Evolutionary conservation across 2,888 invertebrate species (phyloP).

Genomic region (Nymphalis polychloros): DNA sequence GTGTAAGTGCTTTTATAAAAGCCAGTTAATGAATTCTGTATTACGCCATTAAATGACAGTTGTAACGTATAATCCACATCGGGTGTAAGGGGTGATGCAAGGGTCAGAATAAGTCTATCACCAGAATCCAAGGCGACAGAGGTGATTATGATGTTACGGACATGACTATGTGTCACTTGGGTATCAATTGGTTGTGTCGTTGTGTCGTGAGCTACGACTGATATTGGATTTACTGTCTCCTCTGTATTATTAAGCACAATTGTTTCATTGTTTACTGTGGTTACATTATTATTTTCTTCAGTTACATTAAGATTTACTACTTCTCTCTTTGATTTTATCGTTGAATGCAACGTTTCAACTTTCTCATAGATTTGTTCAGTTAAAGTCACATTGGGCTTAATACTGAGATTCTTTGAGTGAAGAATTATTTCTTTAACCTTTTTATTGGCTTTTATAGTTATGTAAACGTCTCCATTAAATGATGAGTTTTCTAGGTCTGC

Average conservation of each 20-base stretch:
- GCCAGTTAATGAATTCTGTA: slow-evolving; percentile 84
- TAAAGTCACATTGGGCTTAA: slow-evolving; percentile 62
- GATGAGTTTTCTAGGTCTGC: slow-evolving; percentile 73
- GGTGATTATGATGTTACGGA: slow-evolving; percentile 61
- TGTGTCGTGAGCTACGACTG: slow-evolving; percentile 21
- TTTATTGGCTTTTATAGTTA: slow-evolving; percentile 68
- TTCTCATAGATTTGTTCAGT: slow-evolving; percentile 75
- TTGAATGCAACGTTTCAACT: slow-evolving; percentile 53
- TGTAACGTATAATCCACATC: slow-evolving; percentile 80
- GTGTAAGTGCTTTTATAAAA: slow-evolving; percentile 86
- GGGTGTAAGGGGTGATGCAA: slow-evolving; percentile 66
- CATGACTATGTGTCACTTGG: slow-evolving; percentile 67
- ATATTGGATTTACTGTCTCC: slow-evolving; percentile 36
- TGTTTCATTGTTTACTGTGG: slow-evolving; percentile 25
- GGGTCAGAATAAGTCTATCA: slow-evolving; percentile 60
- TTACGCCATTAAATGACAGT: slow-evolving; percentile 77
- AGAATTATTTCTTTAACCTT: slow-evolving; percentile 71
- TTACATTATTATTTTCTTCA: slow-evolving; percentile 29
- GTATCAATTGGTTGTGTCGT: slow-evolving; percentile 48
- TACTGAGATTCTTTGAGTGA: slow-evolving; percentile 75
- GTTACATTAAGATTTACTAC: slow-evolving; percentile 30
- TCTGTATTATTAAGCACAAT: slow-evolving; percentile 32
- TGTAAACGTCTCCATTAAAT: slow-evolving; percentile 72
- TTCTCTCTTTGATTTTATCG: slow-evolving; percentile 51
- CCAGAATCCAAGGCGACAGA: slow-evolving; percentile 59